These are phyloP conservation scores for Onychomys arenicola DNA, from an alignment of 2,797 vertebrate species.

Conservation along the genomic window DNA sequence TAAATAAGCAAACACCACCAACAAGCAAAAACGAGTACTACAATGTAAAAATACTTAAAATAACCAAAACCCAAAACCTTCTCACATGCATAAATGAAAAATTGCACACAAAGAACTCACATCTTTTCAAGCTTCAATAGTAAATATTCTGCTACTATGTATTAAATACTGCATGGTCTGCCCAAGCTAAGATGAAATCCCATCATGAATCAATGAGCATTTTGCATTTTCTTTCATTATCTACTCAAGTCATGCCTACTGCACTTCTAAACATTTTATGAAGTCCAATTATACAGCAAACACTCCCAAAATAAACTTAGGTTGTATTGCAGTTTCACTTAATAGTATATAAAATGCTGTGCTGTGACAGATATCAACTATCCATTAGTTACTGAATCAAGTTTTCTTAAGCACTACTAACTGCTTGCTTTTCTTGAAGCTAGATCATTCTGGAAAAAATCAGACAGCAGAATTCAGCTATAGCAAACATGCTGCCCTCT, in stretches of 20 bases:
- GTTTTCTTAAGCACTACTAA: slow-evolving; percentile 96
- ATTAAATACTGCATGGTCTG: slow-evolving; percentile 99
- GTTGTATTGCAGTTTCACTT: slow-evolving; percentile 97
- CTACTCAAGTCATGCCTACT: slow-evolving; percentile 96
- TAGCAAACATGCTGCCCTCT: slow-evolving; percentile 94
- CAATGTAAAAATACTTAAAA: slow-evolving; percentile 92
- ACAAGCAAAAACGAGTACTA: slow-evolving; percentile 95
- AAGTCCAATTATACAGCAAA: slow-evolving; percentile 92
- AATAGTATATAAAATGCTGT: slow-evolving; percentile 97
- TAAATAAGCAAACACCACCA: slow-evolving; percentile 98
- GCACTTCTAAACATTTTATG: slow-evolving; percentile 93
- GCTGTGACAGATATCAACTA: slow-evolving; percentile 90
- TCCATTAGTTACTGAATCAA: slow-evolving; percentile 96
- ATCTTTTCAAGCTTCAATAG: slow-evolving; percentile 99
- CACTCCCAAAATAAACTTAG: slow-evolving; percentile 92
- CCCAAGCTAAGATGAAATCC: slow-evolving; percentile 97
- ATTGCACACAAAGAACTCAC: slow-evolving; percentile 99
- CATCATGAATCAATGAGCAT: slow-evolving; percentile 91
- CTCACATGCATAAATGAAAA: slow-evolving; percentile 99
- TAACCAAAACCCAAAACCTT: slow-evolving; percentile 79
- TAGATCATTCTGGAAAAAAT: slow-evolving; percentile 91
- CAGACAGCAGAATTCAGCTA: slow-evolving; percentile 93
- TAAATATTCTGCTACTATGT: slow-evolving; percentile 96
- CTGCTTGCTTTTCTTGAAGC: slow-evolving; percentile 94
- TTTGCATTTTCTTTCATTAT: slow-evolving; percentile 93